phyloP scores from a whole-genome alignment of 2,797 vertebrate genomes.

The Molossus molossus region DNA sequence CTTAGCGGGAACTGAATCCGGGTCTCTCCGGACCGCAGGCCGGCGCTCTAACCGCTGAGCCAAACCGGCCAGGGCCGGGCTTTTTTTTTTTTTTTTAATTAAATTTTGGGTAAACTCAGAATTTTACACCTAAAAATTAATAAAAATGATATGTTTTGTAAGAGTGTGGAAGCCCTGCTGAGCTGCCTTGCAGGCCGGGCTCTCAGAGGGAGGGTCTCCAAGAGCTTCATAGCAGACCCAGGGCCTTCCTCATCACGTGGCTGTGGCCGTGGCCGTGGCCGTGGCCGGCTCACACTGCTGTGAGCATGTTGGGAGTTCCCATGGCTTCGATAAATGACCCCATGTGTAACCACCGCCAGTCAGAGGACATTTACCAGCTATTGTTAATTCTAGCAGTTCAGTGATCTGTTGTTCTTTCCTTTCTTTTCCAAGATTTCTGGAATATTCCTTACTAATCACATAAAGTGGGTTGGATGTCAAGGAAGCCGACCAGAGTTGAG shows the following conservation, averaged over 20 bases:
- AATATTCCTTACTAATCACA: slow-evolving; percentile 92
- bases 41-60: too few relatives aligned
- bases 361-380: not conserved
- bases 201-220: not conserved
- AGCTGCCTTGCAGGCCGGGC: too few relatives aligned
- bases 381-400: not conserved
- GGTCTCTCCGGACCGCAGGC: too few relatives aligned
- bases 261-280: not conserved
- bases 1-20: too few relatives aligned
- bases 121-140: too few relatives aligned
- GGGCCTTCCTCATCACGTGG: not conserved
- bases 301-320: not conserved
- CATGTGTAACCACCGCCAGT: rapidly evolving
- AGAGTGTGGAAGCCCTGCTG: not conserved
- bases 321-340: rapidly evolving
- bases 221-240: not conserved
- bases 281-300: not conserved
- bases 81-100: too few relatives aligned
- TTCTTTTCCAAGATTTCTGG: slow-evolving; percentile 94
- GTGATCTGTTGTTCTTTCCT: not conserved
- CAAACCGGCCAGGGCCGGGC: too few relatives aligned
- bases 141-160: rapidly evolving
- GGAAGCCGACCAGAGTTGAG: slow-evolving; percentile 94
- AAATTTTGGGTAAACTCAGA: not conserved
- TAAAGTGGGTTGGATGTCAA: slow-evolving; percentile 96